phyloP scores from a whole-genome alignment of 2,888 invertebrate species.

The Opisthograptis luteolata region DNA sequence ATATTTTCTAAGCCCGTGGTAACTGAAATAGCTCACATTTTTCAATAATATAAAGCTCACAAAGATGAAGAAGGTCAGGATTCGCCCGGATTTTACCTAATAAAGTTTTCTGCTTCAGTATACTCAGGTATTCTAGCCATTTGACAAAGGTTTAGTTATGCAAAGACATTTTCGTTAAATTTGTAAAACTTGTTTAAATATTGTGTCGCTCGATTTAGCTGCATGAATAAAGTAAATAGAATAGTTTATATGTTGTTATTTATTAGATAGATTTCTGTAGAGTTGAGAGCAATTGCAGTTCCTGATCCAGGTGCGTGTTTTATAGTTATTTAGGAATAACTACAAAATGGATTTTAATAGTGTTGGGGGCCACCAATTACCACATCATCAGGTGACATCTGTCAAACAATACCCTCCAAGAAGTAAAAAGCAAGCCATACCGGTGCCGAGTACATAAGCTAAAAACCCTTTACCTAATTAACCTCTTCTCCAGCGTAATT shows the following conservation, averaged over 20 bases:
- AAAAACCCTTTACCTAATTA: neutral
- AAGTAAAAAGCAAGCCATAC: too few species aligned
- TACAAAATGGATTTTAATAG: too few species aligned
- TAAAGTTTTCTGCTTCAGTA: slow-evolving; percentile 3
- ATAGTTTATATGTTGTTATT: too few species aligned
- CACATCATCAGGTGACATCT: too few species aligned
- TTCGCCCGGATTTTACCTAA: neutral
- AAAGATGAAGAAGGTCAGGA: slow-evolving; percentile 8
- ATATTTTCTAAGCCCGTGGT: slow-evolving; percentile 13
- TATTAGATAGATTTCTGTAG: too few species aligned
- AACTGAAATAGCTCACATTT: slow-evolving; percentile 13
- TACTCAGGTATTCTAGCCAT: slow-evolving; percentile 10
- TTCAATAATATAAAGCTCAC: slow-evolving; percentile 6
- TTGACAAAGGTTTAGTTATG: slow-evolving; percentile 3
- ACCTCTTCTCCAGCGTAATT: slow-evolving; percentile 14
- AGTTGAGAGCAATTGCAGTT: too few species aligned
- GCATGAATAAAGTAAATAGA: too few species aligned
- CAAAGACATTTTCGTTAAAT: slow-evolving; percentile 11
- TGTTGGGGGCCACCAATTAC: too few species aligned
- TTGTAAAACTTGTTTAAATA: neutral
- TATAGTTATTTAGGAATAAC: too few species aligned
- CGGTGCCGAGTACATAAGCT: too few species aligned
- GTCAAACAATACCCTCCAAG: too few species aligned
- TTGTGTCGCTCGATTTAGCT: neutral
- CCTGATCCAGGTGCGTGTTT: too few species aligned